Evolutionary conservation across 2,113 vertebrate genomes (phyloP).

Genomic region (Junco hyemalis): DNA sequence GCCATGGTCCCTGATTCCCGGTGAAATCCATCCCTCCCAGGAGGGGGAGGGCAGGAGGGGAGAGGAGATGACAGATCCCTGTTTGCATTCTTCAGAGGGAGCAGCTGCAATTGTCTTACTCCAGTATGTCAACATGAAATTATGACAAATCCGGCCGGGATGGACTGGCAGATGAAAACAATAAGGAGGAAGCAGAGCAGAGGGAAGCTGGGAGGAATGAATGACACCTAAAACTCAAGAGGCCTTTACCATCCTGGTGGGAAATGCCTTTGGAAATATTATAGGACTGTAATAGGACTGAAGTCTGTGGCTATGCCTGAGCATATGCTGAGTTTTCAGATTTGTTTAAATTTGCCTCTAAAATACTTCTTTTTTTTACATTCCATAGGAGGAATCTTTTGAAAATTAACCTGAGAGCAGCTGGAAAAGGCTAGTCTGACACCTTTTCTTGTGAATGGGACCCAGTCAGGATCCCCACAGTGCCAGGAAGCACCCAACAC

Average conservation of each 20-base stretch:
- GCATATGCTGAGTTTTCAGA: background rate
- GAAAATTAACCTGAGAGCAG: constrained; percentile 39
- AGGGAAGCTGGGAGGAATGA: background rate
- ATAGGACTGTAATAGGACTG: background rate
- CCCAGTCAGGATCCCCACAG: background rate
- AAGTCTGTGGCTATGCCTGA: background rate
- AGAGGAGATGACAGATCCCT: constrained; percentile 32
- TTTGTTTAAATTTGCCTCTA: background rate
- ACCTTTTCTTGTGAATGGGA: background rate
- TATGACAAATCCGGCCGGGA: constrained; percentile 34
- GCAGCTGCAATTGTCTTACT: constrained; percentile 62
- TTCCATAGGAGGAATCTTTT: background rate
- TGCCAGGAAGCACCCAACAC: background rate
- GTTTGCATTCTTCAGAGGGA: constrained; percentile 60
- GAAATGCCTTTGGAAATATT: background rate
- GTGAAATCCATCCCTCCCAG: constrained; percentile 12
- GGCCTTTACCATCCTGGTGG: background rate
- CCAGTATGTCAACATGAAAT: constrained; percentile 58
- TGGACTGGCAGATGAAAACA: constrained; percentile 35
- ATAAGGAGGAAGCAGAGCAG: constrained; percentile 3
- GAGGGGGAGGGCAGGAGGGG: background rate
- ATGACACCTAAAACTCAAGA: background rate
- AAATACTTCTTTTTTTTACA: background rate
- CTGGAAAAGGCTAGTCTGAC: constrained; percentile 16
- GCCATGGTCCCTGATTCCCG: background rate